Conservation (phyloP, 2,888 invertebrate genomes). For the Patella ulyssiponensis region DNA sequence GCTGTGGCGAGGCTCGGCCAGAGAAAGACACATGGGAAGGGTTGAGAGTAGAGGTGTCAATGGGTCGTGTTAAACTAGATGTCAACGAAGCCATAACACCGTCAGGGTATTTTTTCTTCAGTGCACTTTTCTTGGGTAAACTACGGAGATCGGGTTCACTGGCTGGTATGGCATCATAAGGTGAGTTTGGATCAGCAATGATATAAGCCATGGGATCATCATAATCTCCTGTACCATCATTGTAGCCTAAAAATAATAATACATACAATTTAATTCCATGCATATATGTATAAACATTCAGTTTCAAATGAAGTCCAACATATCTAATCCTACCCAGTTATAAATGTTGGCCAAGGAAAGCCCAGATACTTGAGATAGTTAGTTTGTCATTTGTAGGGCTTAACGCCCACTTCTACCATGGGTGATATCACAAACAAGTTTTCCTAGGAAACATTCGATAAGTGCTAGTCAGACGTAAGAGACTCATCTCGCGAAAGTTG, state of each 20-base stretch:
- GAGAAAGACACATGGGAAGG: conserved; percentile 1
- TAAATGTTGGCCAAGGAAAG: too few relatives aligned
- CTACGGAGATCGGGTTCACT: conserved; percentile 72
- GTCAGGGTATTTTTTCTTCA: conserved; percentile 56
- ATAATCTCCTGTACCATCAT: conserved; percentile 5
- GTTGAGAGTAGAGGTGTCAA: background rate
- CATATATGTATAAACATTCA: too few relatives aligned
- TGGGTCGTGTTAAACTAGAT: conserved; percentile 20
- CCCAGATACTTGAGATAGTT: too few relatives aligned
- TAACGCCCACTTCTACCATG: too few relatives aligned
- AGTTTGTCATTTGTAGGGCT: too few relatives aligned
- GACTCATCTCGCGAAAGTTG: too few relatives aligned
- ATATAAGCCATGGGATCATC: conserved; percentile 1
- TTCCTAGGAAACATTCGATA: too few relatives aligned
- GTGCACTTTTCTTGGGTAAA: conserved; percentile 72
- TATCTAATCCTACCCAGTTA: too few relatives aligned
- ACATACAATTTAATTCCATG: too few relatives aligned
- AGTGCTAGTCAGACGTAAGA: too few relatives aligned
- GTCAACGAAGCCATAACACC: conserved; percentile 22
- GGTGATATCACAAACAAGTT: too few relatives aligned
- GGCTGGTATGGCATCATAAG: conserved; percentile 66
- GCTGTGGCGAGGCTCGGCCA: conserved; percentile 17
- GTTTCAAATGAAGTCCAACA: too few relatives aligned
- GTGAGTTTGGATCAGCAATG: conserved; percentile 13
- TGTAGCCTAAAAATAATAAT: background rate